Conservation (phyloP, 2,888 invertebrate species). For the Ochropacha duplaris region DNA sequence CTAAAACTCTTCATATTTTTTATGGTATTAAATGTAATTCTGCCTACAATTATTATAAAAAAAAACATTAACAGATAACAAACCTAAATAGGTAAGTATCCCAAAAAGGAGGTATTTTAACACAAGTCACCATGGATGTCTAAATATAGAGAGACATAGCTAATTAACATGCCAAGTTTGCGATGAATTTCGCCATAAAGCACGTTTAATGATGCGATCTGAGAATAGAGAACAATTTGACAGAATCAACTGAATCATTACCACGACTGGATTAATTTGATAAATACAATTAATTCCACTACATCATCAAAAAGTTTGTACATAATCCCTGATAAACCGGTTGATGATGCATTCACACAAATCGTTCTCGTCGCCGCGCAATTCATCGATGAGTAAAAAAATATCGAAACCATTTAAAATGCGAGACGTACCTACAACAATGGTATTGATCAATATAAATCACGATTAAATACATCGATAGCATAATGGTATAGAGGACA, state of each 20-base stretch:
- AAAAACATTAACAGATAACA: not conserved
- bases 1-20: too few species aligned
- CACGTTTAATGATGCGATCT: not conserved
- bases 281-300: too few species aligned
- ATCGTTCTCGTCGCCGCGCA: too few species aligned
- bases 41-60: not conserved
- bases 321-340: too few species aligned
- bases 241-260: not conserved
- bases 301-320: too few species aligned
- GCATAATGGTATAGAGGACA: constrained; percentile 1
- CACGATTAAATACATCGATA: constrained; percentile 1
- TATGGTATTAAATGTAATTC: not conserved
- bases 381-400: not conserved
- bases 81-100: too few species aligned
- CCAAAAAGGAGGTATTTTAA: not conserved
- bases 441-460: not conserved
- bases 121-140: not conserved
- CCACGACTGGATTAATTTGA: not conserved
- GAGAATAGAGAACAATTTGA: not conserved
- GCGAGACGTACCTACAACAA: not conserved
- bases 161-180: constrained; percentile 3
- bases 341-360: too few species aligned
- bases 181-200: constrained; percentile 2
- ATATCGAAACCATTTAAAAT: not conserved
- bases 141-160: not conserved